Base-by-base conservation (phyloP, 2,888 invertebrate genomes). In the Machimus atricapillus region DNA sequence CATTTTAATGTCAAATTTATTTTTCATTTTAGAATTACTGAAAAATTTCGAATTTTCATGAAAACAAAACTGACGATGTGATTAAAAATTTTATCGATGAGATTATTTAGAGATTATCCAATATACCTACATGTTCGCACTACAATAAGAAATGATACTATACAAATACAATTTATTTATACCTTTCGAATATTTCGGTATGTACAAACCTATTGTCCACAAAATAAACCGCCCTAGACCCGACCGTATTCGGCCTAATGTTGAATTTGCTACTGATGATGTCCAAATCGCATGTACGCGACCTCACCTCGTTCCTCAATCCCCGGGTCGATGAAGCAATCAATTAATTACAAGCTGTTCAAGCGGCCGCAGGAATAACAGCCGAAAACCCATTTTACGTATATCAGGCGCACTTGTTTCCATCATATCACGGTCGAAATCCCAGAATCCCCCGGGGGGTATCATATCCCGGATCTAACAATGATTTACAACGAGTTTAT, bases 401-500 rank as follows among this genome's bases (percentile, higher is more conserved):
- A 66, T 66, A 66, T 66, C 23, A 12, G 66, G 14, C 66, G 66
- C 23, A 40, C 78, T 78, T 37, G 78, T 78, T 78, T 37, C 40
- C 23, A 43, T 78, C 78, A 78, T 78, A 40, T 78, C 37, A 40
- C 78, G 37, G 43, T 19, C 19, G 37, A 43, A 43, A 43, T 40
- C 78, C 23, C 37, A 16, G 78, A 9, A 78, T 40, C 7, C 78
- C 46, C 78, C 3, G 78, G 78, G 43, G 43, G 43, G 78, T 23
- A 43, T 78, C 40, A 78, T 78, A 78, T 40, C 78, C 78, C 43
- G 23, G 23, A 56, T 56, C 81, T 81, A 31, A 81, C 56, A 56
- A 52, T 81, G 81, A 81, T 81, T 81, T 81, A 81, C 52, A 81
- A 81, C 81, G 56, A 81, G 81, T 81, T 81, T 81, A 56, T 81